Percentiles rank a stretch among this genome's conserved stretches.
Evolutionary conservation across 2,113 vertebrate genomes (phyloP).

Genomic region (Centrocercus urophasianus): DNA sequence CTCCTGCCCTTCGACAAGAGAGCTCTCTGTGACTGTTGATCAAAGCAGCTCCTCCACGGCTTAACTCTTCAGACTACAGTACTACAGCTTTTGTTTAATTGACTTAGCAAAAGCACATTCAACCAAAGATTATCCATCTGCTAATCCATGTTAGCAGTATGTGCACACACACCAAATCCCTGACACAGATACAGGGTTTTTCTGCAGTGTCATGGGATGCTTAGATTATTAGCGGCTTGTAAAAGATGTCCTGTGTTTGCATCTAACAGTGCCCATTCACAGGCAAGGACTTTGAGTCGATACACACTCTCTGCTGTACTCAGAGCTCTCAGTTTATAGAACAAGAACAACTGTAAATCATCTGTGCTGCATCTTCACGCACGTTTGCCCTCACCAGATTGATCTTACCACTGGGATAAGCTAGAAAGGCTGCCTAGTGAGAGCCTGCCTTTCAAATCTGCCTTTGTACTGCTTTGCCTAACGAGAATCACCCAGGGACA

Average conservation of each 20-base stretch:
- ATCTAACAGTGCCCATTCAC: fast-evolving
- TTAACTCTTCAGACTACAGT: neutral
- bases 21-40: neutral
- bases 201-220: neutral
- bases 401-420: neutral
- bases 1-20: neutral
- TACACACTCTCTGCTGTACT: neutral
- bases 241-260: neutral
- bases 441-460: neutral
- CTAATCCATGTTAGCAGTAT: slow-evolving; percentile 17
- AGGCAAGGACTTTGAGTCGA: neutral
- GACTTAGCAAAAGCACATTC: slow-evolving; percentile 61
- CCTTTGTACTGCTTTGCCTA: neutral
- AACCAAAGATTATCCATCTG: slow-evolving; percentile 38
- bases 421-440: neutral
- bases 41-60: neutral
- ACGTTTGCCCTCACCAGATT: neutral
- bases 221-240: neutral
- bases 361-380: neutral
- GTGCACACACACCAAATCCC: neutral
- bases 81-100: slow-evolving; percentile 20
- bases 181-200: neutral
- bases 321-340: neutral
- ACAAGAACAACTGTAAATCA: neutral
- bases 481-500: neutral